Base-by-base conservation (phyloP, 2,888 invertebrate genomes). In the Noctua pronuba region DNA sequence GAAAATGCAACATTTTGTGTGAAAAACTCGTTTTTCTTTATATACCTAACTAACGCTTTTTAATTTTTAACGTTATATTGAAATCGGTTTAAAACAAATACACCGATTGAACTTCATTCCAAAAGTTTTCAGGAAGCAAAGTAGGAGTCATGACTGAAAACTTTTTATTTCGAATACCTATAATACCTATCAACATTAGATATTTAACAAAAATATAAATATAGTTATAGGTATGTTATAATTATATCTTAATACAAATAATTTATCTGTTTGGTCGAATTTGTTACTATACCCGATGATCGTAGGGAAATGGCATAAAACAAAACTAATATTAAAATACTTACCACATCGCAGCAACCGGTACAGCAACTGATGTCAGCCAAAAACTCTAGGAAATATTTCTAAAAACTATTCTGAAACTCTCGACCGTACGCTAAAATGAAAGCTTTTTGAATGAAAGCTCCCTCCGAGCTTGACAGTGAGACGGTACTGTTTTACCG, bases 401-500 rank as follows among this genome's bases (percentile, higher is more conserved):
- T 71, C n/a, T 49, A 70, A 75, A 71, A 75, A 52, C 38, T 58
- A 82, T 76, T 80, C 41, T 60, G 46, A 78, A 85, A 84, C 73
- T 88, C 76, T 79, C 87, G 85, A 79, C 80, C 75, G 75, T 72
- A 69, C 84, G 74, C 81, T 75, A 74, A 11, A 80, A 85, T 72
- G 71, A 84, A 82, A 90, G 90, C 90, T 90, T 89, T 88, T 88
- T 85, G 74, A 88, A 88, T 89, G 80, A 85, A 90, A 90, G 90
- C 90, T 88, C 81, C 76, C 79, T 76, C 73, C 44, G 67, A 83
- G 83, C 76, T 86, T 86, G 81, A 84, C 83, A 83, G 84, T 72
- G 49, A 62, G 65, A 41, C 24, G 10, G 58, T 11, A 72, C 90
- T 88, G 90, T 72, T 90, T 90, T 89, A 89, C 73, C 88, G 49